Evolutionary conservation across 2,113 vertebrate species (phyloP).

Genomic region (Motacilla alba): DNA sequence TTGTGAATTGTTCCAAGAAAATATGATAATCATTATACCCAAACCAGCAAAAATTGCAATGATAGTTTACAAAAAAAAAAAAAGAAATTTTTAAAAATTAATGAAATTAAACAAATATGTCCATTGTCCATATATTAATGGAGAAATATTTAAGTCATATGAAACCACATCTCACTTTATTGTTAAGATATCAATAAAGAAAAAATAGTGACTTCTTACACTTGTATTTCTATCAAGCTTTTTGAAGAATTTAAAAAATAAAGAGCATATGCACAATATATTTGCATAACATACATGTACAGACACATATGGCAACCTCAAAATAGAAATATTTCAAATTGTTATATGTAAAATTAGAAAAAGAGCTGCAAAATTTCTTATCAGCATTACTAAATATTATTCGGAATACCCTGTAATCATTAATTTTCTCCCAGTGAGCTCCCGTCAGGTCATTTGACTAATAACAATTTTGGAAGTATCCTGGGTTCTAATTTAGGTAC

Average conservation of each 20-base stretch:
- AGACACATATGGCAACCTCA: not conserved
- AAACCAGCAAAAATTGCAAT: not conserved
- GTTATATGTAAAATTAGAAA: not conserved
- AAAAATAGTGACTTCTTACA: not conserved
- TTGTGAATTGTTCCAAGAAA: not conserved
- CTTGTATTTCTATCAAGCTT: not conserved
- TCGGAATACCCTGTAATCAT: not conserved
- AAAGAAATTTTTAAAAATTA: no score
- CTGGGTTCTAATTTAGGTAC: conserved; percentile 34
- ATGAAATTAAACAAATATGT: not conserved
- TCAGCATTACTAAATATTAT: not conserved
- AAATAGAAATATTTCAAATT: not conserved
- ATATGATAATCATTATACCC: not conserved
- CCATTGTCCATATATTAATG: not conserved
- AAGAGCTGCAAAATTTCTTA: not conserved
- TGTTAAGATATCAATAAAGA: not conserved
- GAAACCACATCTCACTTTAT: not conserved
- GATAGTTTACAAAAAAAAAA: not conserved
- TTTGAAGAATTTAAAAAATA: not conserved
- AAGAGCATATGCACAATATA: not conserved
- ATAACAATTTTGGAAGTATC: conserved; percentile 16
- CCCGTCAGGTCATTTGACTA: conserved; percentile 22
- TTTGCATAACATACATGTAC: not conserved
- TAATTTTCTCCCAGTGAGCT: conserved; percentile 25
- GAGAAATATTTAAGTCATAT: not conserved